Conservation (phyloP, 2,113 vertebrate genomes). For the Xiphorhynchus elegans region DNA sequence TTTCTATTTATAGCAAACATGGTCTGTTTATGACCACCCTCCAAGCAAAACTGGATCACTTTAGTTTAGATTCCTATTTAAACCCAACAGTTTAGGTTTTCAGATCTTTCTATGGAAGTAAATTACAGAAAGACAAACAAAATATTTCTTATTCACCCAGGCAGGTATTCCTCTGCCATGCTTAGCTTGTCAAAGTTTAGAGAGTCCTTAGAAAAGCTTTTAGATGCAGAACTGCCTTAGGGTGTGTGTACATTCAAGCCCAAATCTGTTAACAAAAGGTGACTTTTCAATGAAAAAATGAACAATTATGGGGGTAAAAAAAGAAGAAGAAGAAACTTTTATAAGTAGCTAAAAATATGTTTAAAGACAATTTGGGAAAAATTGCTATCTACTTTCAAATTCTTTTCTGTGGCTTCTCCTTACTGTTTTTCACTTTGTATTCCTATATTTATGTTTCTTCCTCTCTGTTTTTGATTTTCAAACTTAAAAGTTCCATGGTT, state of each 20-base stretch:
- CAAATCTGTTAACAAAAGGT: not conserved
- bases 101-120: not conserved
- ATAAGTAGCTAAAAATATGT: not conserved
- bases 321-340: not conserved
- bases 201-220: not conserved
- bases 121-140: not conserved
- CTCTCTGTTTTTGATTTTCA: not conserved
- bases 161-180: not conserved
- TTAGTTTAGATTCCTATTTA: not conserved
- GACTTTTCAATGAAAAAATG: not conserved
- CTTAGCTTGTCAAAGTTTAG: not conserved
- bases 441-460: not conserved
- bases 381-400: not conserved
- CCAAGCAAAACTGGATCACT: not conserved
- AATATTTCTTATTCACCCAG: not conserved
- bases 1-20: not conserved
- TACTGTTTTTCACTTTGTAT: not conserved
- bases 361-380: not conserved
- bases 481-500: not conserved
- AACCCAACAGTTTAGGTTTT: not conserved
- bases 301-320: not conserved
- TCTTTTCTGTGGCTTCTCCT: not conserved
- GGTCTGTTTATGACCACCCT: not conserved
- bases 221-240: not conserved
- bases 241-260: not conserved